Percentiles rank a stretch among this genome's conserved stretches.
These are phyloP conservation scores for Parnassius apollo DNA, from an alignment of 2,888 invertebrate species.

Conservation along the genomic window DNA sequence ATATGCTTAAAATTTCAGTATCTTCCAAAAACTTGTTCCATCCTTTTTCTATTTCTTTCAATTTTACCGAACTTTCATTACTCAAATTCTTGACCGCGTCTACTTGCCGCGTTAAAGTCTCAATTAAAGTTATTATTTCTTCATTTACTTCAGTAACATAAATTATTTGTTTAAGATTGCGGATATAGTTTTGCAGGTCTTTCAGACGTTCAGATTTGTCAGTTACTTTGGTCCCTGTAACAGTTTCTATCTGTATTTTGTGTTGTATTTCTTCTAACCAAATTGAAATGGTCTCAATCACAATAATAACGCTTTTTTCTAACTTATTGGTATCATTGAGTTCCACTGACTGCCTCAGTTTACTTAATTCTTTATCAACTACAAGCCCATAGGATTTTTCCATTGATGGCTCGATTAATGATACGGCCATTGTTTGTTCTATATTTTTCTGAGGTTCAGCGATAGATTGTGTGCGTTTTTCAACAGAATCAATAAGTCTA, in stretches of 20 bases:
- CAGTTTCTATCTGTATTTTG: conserved; percentile 80
- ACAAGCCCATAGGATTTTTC: conserved; percentile 73
- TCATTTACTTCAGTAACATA: conserved; percentile 85
- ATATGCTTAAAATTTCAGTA: conserved; percentile 79
- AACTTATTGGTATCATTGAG: conserved; percentile 80
- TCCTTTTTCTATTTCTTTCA: conserved; percentile 82
- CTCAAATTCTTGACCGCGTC: conserved; percentile 85
- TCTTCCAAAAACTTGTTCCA: conserved; percentile 87
- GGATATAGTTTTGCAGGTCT: conserved; percentile 78
- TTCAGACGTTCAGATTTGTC: conserved; percentile 58
- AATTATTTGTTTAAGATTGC: conserved; percentile 82
- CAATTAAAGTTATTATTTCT: conserved; percentile 84
- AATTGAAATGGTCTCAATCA: conserved; percentile 90
- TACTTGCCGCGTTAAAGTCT: conserved; percentile 83
- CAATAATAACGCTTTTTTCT: conserved; percentile 86
- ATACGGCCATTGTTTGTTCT: conserved; percentile 59
- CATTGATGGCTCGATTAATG: conserved; percentile 63
- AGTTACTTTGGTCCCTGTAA: conserved; percentile 44
- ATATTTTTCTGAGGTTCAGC: conserved; percentile 47
- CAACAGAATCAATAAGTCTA: conserved; percentile 58
- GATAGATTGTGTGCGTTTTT: conserved; percentile 63
- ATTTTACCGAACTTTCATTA: conserved; percentile 61
- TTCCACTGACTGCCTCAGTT: conserved; percentile 81
- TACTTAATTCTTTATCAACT: conserved; percentile 82
- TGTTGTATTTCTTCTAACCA: conserved; percentile 94